phyloP scores from a whole-genome alignment of 2,888 invertebrate genomes.

The Meteorus cinctellus region DNA sequence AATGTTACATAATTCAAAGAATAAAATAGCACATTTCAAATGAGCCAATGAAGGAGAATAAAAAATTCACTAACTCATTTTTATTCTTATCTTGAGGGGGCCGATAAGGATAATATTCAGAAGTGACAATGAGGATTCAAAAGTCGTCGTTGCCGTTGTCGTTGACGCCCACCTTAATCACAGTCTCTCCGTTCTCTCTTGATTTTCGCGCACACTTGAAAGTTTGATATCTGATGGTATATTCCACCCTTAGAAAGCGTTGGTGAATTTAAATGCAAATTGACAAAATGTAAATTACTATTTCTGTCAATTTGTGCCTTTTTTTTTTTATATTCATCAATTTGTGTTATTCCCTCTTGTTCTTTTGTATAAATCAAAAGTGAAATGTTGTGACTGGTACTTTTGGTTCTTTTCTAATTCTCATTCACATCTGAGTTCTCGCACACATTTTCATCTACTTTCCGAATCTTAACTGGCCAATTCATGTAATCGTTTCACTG shows the following conservation, averaged over 20 bases:
- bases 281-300: slow-evolving; percentile 48
- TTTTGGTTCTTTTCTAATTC: background rate
- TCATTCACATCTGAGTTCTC: background rate
- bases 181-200: background rate
- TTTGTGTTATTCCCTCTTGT: slow-evolving; percentile 13
- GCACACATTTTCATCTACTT: background rate
- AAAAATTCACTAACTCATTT: background rate
- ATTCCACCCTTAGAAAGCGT: slow-evolving; percentile 37
- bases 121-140: background rate
- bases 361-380: slow-evolving; percentile 32
- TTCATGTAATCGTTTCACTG: slow-evolving; percentile 30
- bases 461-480: slow-evolving; percentile 25
- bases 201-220: background rate
- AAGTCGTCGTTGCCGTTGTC: background rate
- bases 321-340: slow-evolving; percentile 25
- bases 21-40: background rate
- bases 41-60: background rate
- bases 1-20: background rate
- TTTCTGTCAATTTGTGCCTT: slow-evolving; percentile 21
- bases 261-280: slow-evolving; percentile 53
- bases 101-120: background rate
- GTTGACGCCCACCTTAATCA: background rate
- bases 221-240: slow-evolving; percentile 24
- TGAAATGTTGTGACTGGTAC: background rate
- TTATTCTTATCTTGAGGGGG: background rate